Evolutionary conservation across 2,797 vertebrate species (phyloP), one percentile per base, ranked within the genome.

Genomic region (Mallotus villosus): DNA sequence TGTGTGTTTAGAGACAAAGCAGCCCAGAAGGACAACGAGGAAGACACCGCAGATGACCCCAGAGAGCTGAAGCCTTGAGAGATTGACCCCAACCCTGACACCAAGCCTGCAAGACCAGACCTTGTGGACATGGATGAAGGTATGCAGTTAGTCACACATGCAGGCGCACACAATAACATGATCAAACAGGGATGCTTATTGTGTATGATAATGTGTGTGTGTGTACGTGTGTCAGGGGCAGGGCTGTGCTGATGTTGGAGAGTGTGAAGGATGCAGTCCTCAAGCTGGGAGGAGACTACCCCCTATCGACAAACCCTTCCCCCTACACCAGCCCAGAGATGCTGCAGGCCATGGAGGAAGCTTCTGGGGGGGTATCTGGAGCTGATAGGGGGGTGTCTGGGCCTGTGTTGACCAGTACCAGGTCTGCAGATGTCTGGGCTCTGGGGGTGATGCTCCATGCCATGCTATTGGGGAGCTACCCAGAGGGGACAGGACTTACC

Each of bases 91-190:
- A 99, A 99, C 85, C 97, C 98, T 79, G 98, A 99, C 92, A 99
- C 98, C n/a, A 99, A 99, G 85, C 97, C 98, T 74, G 97, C 97
- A 73, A 93, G 98, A 67, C 98, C 98, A 2, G 97, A 99, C 77
- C 98, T 97, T 1, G 97, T 99, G 81, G 98, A 99, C 80, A 99
- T 99, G 98, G 98, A 99, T 27, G 98, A 99, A 92, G 98, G 98
- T 96, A 27, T 0, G 27, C 27, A 27, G 3, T 27, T 4, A 2
- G 25, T 25, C 25, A 25, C 25, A 25, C 51, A 53, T 25, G 25
- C 25, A 27, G 27, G 27, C 27, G 4, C 51, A n/a, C 21, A 34
- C 22, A 67, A 9, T 11, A 17, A 53, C 16, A 6, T 16, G 37
- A 41, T 14, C 37, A 46, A 21, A 65, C 37, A 24, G 3, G 21